Percentiles rank a stretch among this genome's conserved stretches.
phyloP scores from a whole-genome alignment of 2,888 invertebrate species.

The Hofmannophila pseudospretella region DNA sequence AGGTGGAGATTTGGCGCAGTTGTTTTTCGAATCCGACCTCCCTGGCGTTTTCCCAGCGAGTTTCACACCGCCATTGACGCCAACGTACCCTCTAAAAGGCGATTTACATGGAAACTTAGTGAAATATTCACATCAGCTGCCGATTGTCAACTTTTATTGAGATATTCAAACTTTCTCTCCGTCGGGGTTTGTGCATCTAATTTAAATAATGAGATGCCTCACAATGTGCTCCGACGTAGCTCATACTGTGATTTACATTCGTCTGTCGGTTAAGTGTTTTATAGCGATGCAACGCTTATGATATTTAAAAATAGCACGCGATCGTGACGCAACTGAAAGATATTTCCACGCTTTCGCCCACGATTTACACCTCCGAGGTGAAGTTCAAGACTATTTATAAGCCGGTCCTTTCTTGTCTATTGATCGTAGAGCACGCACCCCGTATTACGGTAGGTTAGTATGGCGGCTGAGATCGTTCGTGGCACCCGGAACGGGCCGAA shows the following conservation, averaged over 20 bases:
- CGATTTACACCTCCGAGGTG: constrained; percentile 56
- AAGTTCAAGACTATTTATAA: constrained; percentile 77
- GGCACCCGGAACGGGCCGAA: constrained; percentile 68
- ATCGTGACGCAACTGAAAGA: constrained; percentile 41
- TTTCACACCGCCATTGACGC: constrained; percentile 39
- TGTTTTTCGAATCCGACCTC: constrained; percentile 48
- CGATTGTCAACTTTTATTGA: constrained; percentile 71
- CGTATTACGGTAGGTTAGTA: constrained; percentile 77
- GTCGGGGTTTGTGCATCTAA: constrained; percentile 56
- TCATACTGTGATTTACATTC: constrained; percentile 46
- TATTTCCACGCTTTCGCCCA: constrained; percentile 60
- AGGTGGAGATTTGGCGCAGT: constrained; percentile 46
- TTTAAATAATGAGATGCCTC: constrained; percentile 61
- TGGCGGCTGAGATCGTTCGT: constrained; percentile 50
- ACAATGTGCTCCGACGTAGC: constrained; percentile 47
- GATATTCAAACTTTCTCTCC: constrained; percentile 64
- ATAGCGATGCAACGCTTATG: constrained; percentile 14
- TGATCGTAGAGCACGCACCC: constrained; percentile 71
- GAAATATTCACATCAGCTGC: constrained; percentile 69
- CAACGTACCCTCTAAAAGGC: constrained; percentile 39
- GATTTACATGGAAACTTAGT: constrained; percentile 69
- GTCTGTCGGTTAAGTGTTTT: constrained; percentile 9
- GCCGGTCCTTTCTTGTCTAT: constrained; percentile 65
- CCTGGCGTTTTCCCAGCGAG: constrained; percentile 44
- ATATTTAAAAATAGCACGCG: constrained; percentile 17